Percentiles rank a stretch among this genome's conserved stretches.
Conservation (phyloP, 2,797 vertebrate genomes). For the Catharus ustulatus region DNA sequence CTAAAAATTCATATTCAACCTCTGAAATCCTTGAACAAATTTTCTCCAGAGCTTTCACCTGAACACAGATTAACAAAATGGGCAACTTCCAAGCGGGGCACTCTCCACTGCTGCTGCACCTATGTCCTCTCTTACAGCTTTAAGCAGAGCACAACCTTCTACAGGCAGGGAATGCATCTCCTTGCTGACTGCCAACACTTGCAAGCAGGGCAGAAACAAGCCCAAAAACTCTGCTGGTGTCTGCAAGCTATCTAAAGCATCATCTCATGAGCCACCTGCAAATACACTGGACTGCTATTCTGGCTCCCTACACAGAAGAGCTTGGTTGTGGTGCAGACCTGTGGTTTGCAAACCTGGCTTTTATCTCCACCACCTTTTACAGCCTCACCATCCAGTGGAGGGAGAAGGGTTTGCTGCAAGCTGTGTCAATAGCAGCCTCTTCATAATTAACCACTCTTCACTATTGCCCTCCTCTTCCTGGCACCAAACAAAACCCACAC, state of each 20-base stretch:
- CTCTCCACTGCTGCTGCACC: neutral
- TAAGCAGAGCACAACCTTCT: neutral
- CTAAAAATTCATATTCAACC: neutral
- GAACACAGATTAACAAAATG: neutral
- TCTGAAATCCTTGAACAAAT: neutral
- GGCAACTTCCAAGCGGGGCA: fast-evolving
- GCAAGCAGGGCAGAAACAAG: neutral
- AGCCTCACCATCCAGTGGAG: neutral
- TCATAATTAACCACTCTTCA: neutral
- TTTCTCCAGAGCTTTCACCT: neutral
- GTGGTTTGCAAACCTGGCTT: neutral
- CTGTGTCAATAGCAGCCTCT: neutral
- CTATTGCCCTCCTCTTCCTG: neutral
- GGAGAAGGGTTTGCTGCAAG: neutral
- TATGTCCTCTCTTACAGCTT: neutral
- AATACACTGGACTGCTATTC: neutral
- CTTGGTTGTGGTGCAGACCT: neutral
- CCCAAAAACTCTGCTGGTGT: neutral
- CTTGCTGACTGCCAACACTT: neutral
- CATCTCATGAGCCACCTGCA: neutral
- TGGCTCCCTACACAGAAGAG: neutral
- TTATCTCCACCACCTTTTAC: neutral
- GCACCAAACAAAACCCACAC: neutral
- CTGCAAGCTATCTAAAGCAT: fast-evolving
- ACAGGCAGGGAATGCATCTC: neutral